Conservation (phyloP, 2,888 invertebrate genomes). For the Sphaerophoria taeniata region DNA sequence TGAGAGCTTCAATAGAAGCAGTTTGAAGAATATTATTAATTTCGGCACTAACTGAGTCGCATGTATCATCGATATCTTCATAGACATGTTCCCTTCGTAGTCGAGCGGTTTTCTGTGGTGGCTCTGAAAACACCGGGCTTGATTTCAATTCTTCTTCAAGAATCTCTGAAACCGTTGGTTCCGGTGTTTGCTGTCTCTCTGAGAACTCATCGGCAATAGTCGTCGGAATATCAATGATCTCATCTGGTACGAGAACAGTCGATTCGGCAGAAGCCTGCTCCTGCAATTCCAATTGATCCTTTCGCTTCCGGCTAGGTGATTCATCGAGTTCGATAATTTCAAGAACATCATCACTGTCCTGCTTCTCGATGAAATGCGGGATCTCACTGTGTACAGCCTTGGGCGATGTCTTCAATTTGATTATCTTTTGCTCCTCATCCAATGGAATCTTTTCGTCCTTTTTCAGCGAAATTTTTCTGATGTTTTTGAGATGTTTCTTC, state of each 20-base stretch:
- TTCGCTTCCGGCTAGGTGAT: constrained; percentile 81
- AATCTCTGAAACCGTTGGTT: constrained; percentile 84
- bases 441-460: constrained; percentile 83
- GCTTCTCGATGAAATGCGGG: constrained; percentile 82
- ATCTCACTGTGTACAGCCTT: constrained; percentile 84
- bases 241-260: constrained; percentile 81
- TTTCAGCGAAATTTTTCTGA: constrained; percentile 80
- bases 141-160: constrained; percentile 70
- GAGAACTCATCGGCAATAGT: constrained; percentile 28
- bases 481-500: constrained; percentile 83
- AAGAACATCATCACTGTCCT: constrained; percentile 82
- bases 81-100: constrained; percentile 86
- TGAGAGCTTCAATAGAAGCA: constrained; percentile 79
- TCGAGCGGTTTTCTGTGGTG: constrained; percentile 82
- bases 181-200: constrained; percentile 62
- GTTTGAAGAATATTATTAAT: constrained; percentile 78
- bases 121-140: constrained; percentile 60
- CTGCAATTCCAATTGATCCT: constrained; percentile 70
- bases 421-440: constrained; percentile 85
- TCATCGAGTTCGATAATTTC: constrained; percentile 82
- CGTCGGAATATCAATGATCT: constrained; percentile 80
- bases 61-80: constrained; percentile 84
- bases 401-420: constrained; percentile 86
- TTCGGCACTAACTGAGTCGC: constrained; percentile 65
- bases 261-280: constrained; percentile 74